phyloP scores from a whole-genome alignment of 2,888 invertebrate genomes.

The Oscheius sp. region DNA sequence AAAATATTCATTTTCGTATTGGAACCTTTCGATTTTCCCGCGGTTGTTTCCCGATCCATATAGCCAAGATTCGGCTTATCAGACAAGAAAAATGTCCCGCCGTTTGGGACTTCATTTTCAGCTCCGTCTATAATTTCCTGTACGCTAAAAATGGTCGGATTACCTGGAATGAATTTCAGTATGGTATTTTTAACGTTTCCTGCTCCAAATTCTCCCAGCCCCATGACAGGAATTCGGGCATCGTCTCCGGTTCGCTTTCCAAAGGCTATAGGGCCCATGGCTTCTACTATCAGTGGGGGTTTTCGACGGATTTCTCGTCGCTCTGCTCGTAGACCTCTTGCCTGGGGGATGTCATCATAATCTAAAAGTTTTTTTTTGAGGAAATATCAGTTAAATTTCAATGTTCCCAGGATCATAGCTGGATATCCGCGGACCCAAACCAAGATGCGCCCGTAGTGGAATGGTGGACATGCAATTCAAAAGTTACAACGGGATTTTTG shows the following conservation, averaged over 20 bases:
- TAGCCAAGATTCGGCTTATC: slow-evolving; percentile 61
- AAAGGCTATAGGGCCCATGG: slow-evolving; percentile 59
- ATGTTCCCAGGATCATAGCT: too few relatives aligned
- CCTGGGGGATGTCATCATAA: slow-evolving; percentile 26
- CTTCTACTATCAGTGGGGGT: slow-evolving; percentile 48
- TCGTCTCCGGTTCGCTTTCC: slow-evolving; percentile 60
- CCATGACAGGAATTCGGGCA: slow-evolving; percentile 53
- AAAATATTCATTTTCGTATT: slow-evolving; percentile 45
- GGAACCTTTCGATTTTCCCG: slow-evolving; percentile 48
- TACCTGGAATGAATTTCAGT: slow-evolving; percentile 60
- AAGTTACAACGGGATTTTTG: too few relatives aligned
- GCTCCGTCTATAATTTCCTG: slow-evolving; percentile 39
- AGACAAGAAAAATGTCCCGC: slow-evolving; percentile 58
- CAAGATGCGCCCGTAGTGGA: too few relatives aligned
- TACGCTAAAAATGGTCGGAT: background rate
- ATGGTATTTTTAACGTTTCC: slow-evolving; percentile 55
- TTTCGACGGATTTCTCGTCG: slow-evolving; percentile 46
- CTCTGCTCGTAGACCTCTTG: slow-evolving; percentile 23
- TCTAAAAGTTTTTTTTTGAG: slow-evolving; percentile 34
- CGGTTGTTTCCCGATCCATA: slow-evolving; percentile 59
- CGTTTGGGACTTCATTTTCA: slow-evolving; percentile 46
- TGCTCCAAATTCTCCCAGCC: slow-evolving; percentile 59
- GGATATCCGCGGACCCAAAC: too few relatives aligned
- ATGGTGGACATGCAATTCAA: too few relatives aligned
- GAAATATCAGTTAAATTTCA: too few relatives aligned